Percentiles rank a stretch among this genome's conserved stretches.
Conservation (phyloP, 2,888 invertebrate species). For the Clusia tigrina region DNA sequence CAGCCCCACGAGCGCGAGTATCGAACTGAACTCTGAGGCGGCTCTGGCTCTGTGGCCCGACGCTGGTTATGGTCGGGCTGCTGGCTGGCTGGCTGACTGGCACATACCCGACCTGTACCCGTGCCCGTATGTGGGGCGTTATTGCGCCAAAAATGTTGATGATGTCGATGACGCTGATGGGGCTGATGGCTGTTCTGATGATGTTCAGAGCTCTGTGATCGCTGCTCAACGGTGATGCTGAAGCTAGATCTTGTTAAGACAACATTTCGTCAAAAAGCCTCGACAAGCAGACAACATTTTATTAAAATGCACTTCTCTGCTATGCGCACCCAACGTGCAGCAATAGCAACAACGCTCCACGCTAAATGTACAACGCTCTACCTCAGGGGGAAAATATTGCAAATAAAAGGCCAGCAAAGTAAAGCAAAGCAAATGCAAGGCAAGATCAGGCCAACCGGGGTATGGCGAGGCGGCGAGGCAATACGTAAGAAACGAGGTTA, state of each 20-base stretch:
- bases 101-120: no score
- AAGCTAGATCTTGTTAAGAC: constrained; percentile 59
- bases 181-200: neutral
- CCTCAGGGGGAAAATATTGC: constrained; percentile 16
- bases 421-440: constrained; percentile 16
- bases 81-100: no score
- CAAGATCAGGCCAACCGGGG: no score
- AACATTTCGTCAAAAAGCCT: constrained; percentile 48
- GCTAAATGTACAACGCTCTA: no score
- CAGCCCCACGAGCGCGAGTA: no score
- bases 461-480: no score
- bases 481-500: constrained; percentile 16
- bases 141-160: constrained; percentile 34
- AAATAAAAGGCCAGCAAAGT: constrained; percentile 14
- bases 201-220: constrained; percentile 9
- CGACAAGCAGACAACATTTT: constrained; percentile 45
- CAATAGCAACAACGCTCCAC: no score
- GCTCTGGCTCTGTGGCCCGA: no score
- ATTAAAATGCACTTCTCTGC: constrained; percentile 56
- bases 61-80: no score
- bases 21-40: no score
- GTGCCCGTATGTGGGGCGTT: constrained; percentile 38
- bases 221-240: constrained; percentile 9
- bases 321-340: neutral
- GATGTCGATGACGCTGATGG: neutral